Conservation (phyloP, 2,113 vertebrate genomes). For the Phrynosoma platyrhinos region DNA sequence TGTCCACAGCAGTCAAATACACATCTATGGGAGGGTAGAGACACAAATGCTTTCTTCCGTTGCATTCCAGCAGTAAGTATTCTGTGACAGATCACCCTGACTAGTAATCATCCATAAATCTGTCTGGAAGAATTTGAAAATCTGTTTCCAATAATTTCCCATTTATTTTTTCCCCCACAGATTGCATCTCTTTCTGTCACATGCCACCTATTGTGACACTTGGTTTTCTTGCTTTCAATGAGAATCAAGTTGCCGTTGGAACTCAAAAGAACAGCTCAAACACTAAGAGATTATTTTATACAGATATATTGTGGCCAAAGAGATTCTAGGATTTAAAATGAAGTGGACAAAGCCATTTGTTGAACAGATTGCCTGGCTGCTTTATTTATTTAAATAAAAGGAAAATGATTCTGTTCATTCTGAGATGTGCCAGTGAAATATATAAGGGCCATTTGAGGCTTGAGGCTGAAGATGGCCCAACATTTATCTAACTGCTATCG, state of each 20-base stretch:
- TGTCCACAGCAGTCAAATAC: too few species aligned
- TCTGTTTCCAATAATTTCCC: rapidly evolving
- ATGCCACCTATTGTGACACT: constrained; percentile 19
- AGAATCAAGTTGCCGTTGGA: not conserved
- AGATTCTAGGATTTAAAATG: not conserved
- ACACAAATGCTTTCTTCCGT: not conserved
- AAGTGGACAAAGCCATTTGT: not conserved
- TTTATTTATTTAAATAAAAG: not conserved
- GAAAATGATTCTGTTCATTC: not conserved
- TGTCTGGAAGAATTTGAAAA: not conserved
- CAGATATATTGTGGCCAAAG: rapidly evolving
- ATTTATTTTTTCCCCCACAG: not conserved
- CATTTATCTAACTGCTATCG: not conserved
- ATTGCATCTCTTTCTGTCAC: not conserved
- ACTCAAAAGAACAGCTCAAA: not conserved
- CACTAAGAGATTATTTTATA: not conserved
- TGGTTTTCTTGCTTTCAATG: not conserved
- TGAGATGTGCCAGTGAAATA: not conserved
- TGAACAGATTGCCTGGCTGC: not conserved
- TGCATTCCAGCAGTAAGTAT: not conserved
- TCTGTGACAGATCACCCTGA: not conserved
- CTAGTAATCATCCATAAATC: not conserved
- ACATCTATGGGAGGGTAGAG: too few species aligned
- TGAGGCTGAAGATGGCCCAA: not conserved
- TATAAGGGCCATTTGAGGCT: not conserved